phyloP scores from a whole-genome alignment of 2,797 vertebrate genomes.

The Amphiprion clarkii region DNA sequence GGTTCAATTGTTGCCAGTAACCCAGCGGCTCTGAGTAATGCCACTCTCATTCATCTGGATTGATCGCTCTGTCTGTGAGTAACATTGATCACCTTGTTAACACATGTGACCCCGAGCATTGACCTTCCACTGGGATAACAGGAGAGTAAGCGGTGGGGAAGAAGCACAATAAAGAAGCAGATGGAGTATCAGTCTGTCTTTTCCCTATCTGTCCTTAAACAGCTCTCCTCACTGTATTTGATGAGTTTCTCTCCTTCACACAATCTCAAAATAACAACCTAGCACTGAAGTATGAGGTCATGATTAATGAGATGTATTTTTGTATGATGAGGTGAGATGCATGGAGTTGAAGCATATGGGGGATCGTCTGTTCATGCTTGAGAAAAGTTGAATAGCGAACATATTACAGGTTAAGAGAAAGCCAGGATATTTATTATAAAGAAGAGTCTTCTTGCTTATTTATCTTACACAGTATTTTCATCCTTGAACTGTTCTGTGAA shows the following conservation, averaged over 20 bases:
- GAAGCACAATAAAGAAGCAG: not conserved
- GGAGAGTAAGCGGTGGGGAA: not conserved
- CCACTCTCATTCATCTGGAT: constrained; percentile 42
- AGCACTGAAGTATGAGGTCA: not conserved
- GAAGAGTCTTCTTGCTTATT: no score
- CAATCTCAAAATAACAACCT: not conserved
- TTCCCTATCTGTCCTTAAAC: not conserved
- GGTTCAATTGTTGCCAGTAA: constrained; percentile 13
- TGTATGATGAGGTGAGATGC: no score
- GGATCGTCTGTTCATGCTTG: no score
- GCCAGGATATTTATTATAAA: no score
- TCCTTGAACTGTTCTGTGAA: no score
- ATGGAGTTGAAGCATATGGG: no score
- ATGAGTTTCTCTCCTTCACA: not conserved
- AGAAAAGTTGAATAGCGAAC: no score
- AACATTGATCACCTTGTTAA: constrained; percentile 64
- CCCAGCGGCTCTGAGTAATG: constrained; percentile 27
- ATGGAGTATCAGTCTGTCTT: not conserved
- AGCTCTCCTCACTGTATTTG: not conserved
- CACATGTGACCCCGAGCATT: constrained; percentile 34
- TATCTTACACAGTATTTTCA: no score
- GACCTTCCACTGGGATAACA: constrained; percentile 41
- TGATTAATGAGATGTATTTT: no score
- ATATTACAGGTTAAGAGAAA: no score
- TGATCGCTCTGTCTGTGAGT: constrained; percentile 48